Evolutionary conservation across 1,140 invertebrate species (phyloP), one percentile per base, ranked within the genome.

Genomic region (Oryctes rhinoceros): DNA sequence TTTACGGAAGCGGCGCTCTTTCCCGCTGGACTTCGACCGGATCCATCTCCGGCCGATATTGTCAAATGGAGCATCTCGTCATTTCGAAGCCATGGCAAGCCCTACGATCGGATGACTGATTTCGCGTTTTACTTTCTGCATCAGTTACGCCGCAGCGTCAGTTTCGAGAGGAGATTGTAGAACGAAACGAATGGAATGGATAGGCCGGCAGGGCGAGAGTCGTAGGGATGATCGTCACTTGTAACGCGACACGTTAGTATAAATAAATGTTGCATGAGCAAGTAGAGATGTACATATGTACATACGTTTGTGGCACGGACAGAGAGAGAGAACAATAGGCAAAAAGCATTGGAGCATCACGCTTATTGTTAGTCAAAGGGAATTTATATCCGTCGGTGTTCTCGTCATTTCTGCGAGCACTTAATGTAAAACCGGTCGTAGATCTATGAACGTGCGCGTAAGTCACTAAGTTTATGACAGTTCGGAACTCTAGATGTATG

Each of bases 1-100:
- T 53, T 15, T 53, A 53, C 49, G 49, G 49, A 53, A 53, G 49
- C 49, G 3, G 9, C 13, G 13, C 13, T 15, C 49, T 53, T 18
- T 53, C 49, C n/a, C n/a, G 11, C 49, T 53, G 49, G 49, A 44
- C 39, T 44, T 44, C 39, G 9, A 44, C n/a, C 49, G 49, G n/a
- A 53, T 53, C 49, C 49, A 53, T 53, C 49, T 53, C 49, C 49
- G 49, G 49, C 49, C 49, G 49, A 53, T 53, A 53, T 18, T 53
- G 49, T 53, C 49, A 53, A 53, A 53, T 18, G 49, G 49, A 13
- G n/a, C 49, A 53, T 18, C 49, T 53, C n/a, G n/a, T 53, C 4
- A 13, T 44, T 44, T 44, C 39, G 39, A 44, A 44, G 39, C 13
- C n/a, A 18, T 10, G 13, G n/a, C 49, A n/a, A 30, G 49, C 49